These are phyloP conservation scores for Pogona vitticeps DNA, from an alignment of 2,113 vertebrate genomes.

Conservation along the genomic window DNA sequence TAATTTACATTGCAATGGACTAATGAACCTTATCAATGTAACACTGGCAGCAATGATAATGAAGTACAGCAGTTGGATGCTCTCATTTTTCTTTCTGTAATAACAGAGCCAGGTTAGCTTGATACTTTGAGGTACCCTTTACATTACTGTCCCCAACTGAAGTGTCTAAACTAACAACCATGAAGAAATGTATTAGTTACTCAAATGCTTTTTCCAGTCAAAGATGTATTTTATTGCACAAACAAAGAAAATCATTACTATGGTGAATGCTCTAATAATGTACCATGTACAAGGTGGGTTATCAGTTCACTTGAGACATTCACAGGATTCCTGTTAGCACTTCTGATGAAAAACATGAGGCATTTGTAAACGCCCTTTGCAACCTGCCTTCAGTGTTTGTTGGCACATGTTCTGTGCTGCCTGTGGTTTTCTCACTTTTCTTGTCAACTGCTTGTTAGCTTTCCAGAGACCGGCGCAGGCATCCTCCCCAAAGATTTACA, in stretches of 20 bases:
- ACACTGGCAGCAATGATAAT: neutral
- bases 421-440: constrained; percentile 22
- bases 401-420: neutral
- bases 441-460: constrained; percentile 8
- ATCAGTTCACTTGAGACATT: constrained; percentile 5
- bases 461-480: neutral
- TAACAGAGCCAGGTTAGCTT: neutral
- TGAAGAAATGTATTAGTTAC: constrained; percentile 9
- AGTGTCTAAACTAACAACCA: neutral
- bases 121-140: neutral
- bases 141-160: neutral
- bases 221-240: neutral
- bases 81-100: neutral
- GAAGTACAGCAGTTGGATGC: neutral
- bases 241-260: neutral
- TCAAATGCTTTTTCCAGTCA: neutral
- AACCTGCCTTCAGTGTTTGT: constrained; percentile 21
- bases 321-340: constrained; percentile 10
- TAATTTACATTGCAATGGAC: neutral
- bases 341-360: constrained; percentile 1
- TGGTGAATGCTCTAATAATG: constrained; percentile 8
- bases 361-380: constrained; percentile 7
- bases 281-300: neutral
- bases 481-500: constrained; percentile 7
- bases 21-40: neutral